Base-by-base conservation (phyloP, 2,113 vertebrate species). In the Nesoenas mayeri region DNA sequence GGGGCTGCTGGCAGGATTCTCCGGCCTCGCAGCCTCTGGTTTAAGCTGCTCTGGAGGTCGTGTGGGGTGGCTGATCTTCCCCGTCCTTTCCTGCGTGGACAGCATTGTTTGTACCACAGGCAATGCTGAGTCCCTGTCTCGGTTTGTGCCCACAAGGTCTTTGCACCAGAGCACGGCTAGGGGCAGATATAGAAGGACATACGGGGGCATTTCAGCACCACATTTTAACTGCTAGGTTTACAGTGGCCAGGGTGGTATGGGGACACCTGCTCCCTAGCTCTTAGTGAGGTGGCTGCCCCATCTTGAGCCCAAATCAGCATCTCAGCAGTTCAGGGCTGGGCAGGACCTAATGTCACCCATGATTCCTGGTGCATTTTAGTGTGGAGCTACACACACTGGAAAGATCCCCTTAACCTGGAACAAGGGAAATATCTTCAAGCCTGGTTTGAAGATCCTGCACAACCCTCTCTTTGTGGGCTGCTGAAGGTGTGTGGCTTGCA, bases 141-240 rank as follows among this genome's bases (percentile, higher is more conserved):
- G 2, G 53, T 38, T 26, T 47, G 48, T 32, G 29, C 44, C 18
- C 25, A 1, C 40, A 9, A 50, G 47, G 18, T 78, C n/a, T 54
- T 74, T 19, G 73, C 60, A 2, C 13, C 38, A 12, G 66, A 13
- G 29, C 40, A 8, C 5, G 18, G 40, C 32, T 62, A 8, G 25
- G 53, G 42, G 5, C 25, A 21, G 28, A 8, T 29, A 2, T 0
- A 10, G 77, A 28, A 25, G 12, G 53, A 8, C 7, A 0, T 11
- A 11, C 1, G 2, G 54, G 28, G 64, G 36, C 48, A 20, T 60
- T 60, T 71, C 70, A 51, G 66, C 28, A 15, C 34, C 56, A 21
- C 28, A 2, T 51, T 84, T 40, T 56, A 5, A 32, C n/a, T 71
- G 13, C 19, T 54, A 42, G 42, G 51, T 47, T 74, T 42, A 8